A percentile compares a stretch with the other conserved stretches of the same genome.
These are phyloP conservation scores for Hyaena hyaena DNA, from an alignment of 2,113 vertebrate genomes.

Conservation along the genomic window DNA sequence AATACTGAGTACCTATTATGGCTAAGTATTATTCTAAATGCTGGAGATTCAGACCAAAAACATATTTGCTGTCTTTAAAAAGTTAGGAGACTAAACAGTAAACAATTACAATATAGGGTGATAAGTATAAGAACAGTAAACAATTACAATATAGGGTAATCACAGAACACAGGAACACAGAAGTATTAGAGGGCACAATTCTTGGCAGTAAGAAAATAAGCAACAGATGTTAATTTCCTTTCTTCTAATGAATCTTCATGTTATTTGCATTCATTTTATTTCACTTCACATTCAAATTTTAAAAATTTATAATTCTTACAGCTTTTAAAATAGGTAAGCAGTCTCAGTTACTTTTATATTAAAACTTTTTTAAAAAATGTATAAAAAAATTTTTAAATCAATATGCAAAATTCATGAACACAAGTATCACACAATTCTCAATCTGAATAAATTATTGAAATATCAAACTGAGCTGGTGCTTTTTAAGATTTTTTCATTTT, in stretches of 20 bases:
- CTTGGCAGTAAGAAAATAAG: neutral
- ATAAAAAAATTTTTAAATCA: neutral
- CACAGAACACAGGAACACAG: neutral
- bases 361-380: neutral
- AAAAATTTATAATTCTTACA: neutral
- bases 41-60: neutral
- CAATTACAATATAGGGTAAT: neutral
- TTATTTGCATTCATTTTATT: neutral
- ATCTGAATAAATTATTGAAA: neutral
- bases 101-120: neutral
- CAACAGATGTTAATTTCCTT: constrained; percentile 5
- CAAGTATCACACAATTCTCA: neutral
- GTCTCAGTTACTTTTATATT: neutral
- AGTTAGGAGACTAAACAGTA: neutral
- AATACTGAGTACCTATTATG: neutral
- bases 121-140: neutral
- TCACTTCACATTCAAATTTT: neutral
- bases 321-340: neutral
- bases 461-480: neutral
- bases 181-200: neutral
- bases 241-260: neutral
- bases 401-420: neutral
- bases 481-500: constrained; percentile 22
- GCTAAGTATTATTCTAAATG: neutral
- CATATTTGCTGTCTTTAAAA: neutral